Conservation (phyloP, 2,888 invertebrate genomes). For the Fragum whitleyi region DNA sequence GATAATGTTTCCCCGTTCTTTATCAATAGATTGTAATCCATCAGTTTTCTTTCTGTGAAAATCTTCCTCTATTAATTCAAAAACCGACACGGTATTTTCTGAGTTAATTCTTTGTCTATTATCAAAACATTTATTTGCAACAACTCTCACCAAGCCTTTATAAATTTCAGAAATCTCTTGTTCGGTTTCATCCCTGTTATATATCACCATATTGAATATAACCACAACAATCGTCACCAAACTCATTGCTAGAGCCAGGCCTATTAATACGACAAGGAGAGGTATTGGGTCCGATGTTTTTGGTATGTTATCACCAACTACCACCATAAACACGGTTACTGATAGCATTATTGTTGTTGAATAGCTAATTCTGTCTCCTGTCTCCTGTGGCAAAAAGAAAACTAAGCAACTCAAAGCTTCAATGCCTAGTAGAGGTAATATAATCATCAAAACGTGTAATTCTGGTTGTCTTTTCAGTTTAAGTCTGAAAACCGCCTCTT, state of each 20-base stretch:
- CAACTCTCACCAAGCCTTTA: neutral
- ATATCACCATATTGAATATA: constrained; percentile 18
- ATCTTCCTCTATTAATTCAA: neutral
- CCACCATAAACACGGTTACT: constrained; percentile 15
- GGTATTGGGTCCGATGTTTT: constrained; percentile 21
- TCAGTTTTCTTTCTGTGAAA: neutral
- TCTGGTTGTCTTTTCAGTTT: constrained; percentile 7
- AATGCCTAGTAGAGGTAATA: constrained; percentile 10
- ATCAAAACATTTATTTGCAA: neutral
- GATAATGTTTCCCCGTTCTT: neutral
- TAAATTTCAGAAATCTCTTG: neutral
- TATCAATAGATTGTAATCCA: neutral
- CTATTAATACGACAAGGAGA: constrained; percentile 5
- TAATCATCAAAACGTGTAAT: constrained; percentile 14
- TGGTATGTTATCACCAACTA: constrained; percentile 21
- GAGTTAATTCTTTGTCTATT: neutral
- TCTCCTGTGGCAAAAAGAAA: constrained; percentile 15
- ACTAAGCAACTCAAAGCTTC: constrained; percentile 1
- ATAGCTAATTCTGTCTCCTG: constrained; percentile 22
- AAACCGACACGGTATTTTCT: neutral
- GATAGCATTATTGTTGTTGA: constrained; percentile 21
- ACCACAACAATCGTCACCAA: neutral
- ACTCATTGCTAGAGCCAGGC: neutral
- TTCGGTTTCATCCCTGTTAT: neutral
- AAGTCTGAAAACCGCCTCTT: constrained; percentile 16